A percentile compares a stretch with the other conserved stretches of the same genome.
phyloP scores from a whole-genome alignment of 2,113 vertebrate species.

The Prochilodus magdalenae region DNA sequence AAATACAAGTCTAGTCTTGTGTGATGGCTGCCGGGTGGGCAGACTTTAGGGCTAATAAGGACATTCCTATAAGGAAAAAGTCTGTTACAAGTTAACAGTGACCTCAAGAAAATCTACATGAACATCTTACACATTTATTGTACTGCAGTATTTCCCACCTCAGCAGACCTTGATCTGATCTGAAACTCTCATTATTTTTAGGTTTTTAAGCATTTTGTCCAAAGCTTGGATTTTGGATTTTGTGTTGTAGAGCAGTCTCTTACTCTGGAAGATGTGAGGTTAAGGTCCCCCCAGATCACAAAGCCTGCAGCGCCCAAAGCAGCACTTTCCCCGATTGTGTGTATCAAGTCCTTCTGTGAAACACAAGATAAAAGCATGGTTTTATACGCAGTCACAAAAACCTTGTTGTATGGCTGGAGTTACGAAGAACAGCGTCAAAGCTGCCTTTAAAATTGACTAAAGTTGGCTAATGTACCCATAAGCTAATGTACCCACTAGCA shows the following conservation, averaged over 20 bases:
- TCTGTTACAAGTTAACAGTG: too few relatives aligned
- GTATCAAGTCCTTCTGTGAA: constrained; percentile 80
- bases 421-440: not conserved
- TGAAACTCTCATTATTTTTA: not conserved
- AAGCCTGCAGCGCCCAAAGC: constrained; percentile 81
- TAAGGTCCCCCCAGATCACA: constrained; percentile 82
- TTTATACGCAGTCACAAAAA: not conserved
- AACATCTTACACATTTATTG: too few relatives aligned
- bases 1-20: too few relatives aligned
- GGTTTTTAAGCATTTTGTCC: not conserved
- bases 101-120: too few relatives aligned
- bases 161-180: too few relatives aligned
- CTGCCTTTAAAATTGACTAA: not conserved
- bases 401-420: not conserved
- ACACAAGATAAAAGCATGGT: constrained; percentile 51
- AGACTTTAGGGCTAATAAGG: too few relatives aligned
- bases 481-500: too few relatives aligned
- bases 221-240: too few relatives aligned
- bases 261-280: constrained; percentile 81
- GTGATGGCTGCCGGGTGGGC: too few relatives aligned
- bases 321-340: constrained; percentile 80
- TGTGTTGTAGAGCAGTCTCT: constrained; percentile 50
- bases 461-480: too few relatives aligned
- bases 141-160: too few relatives aligned
- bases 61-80: too few relatives aligned